Evolutionary conservation across 2,113 vertebrate species (phyloP).

Genomic region (Ageneiosus marmoratus): DNA sequence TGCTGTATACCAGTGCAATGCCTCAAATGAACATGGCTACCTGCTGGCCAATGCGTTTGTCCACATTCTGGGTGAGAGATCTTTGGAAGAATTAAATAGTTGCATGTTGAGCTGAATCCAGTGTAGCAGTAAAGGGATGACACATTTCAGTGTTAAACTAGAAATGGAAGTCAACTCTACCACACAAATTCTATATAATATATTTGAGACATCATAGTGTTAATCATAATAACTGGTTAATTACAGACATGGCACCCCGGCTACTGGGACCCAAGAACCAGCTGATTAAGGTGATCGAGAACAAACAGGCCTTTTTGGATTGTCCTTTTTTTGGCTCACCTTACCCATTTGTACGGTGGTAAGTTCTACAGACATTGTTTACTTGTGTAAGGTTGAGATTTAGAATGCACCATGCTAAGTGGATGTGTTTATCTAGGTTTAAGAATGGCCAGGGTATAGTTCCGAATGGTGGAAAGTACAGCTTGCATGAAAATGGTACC

Average conservation of each 20-base stretch:
- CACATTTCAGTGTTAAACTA: neutral
- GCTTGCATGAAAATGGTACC: slow-evolving; percentile 85
- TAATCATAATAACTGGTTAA: neutral
- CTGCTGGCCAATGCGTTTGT: slow-evolving; percentile 93
- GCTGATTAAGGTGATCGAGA: slow-evolving; percentile 87
- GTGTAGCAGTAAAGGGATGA: neutral
- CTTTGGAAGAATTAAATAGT: neutral
- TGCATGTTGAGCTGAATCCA: neutral
- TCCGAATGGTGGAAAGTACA: slow-evolving; percentile 91
- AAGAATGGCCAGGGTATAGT: slow-evolving; percentile 96
- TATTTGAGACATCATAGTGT: neutral
- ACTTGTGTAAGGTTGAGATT: neutral
- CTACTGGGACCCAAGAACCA: slow-evolving; percentile 87
- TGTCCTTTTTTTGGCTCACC: slow-evolving; percentile 97
- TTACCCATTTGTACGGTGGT: slow-evolving; percentile 89
- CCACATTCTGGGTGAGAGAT: slow-evolving; percentile 83
- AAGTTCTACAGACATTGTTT: slow-evolving; percentile 57
- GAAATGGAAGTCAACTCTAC: neutral
- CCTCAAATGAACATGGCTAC: slow-evolving; percentile 93
- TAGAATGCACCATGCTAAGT: neutral
- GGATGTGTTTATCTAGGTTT: slow-evolving; percentile 79
- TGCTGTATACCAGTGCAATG: slow-evolving; percentile 95
- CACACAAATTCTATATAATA: too few relatives aligned
- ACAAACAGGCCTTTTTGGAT: slow-evolving; percentile 87
- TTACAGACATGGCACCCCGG: slow-evolving; percentile 83